Evolutionary conservation across 2,113 vertebrate genomes (phyloP).

Genomic region (Climacteris rufus): DNA sequence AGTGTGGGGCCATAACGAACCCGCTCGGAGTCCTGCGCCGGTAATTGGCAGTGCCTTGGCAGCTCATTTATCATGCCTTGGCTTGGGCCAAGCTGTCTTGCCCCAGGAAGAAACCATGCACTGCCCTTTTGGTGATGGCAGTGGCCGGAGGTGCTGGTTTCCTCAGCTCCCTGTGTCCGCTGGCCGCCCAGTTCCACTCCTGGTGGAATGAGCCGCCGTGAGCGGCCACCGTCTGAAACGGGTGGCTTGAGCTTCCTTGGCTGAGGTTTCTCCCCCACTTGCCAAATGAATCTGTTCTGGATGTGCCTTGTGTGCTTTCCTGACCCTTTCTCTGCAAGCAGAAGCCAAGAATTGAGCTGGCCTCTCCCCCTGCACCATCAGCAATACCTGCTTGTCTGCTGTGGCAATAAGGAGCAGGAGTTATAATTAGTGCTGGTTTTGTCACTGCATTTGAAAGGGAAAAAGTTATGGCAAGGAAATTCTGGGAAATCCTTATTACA

Average conservation of each 20-base stretch:
- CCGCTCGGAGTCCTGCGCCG: rapidly evolving
- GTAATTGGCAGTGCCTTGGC: rapidly evolving
- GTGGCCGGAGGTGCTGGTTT: not conserved
- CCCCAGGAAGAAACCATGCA: rapidly evolving
- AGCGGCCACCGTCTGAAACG: no score
- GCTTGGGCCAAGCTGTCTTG: not conserved
- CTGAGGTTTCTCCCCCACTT: not conserved
- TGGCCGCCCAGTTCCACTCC: not conserved
- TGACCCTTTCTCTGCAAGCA: not conserved
- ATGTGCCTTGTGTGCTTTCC: not conserved
- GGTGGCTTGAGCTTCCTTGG: not conserved
- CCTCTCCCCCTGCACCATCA: not conserved
- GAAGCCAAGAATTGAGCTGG: not conserved
- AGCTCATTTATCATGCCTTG: rapidly evolving
- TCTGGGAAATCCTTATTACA: not conserved
- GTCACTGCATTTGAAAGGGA: not conserved
- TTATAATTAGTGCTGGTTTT: not conserved
- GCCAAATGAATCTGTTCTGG: not conserved
- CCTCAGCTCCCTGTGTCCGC: rapidly evolving
- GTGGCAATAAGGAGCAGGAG: not conserved
- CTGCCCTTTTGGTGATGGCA: not conserved
- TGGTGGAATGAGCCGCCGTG: not conserved
- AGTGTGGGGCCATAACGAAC: rapidly evolving
- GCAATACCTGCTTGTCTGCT: not conserved
- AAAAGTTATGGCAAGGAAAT: not conserved